Conservation (phyloP, 2,888 invertebrate genomes). For the Hyposoter didymator region DNA sequence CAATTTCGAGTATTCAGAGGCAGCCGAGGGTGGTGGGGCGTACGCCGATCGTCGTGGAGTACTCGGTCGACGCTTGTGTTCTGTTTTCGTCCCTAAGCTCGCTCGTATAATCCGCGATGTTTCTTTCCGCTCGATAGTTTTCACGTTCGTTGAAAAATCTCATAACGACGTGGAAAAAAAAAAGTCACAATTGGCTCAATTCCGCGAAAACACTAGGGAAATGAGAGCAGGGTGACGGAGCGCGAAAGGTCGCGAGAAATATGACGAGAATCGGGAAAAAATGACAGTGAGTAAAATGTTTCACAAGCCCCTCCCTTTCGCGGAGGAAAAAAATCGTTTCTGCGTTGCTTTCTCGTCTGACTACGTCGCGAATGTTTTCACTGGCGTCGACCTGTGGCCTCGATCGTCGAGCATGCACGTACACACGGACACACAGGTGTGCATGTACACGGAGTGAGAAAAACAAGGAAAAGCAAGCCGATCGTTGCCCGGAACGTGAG, state of each 20-base stretch:
- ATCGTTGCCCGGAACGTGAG: not conserved
- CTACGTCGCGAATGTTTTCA: constrained; percentile 36
- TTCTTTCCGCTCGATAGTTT: not conserved
- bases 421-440: not conserved
- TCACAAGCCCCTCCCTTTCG: constrained; percentile 45
- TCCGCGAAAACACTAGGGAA: not conserved
- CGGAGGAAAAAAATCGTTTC: not conserved
- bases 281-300: not conserved
- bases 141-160: not conserved
- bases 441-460: not conserved
- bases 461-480: constrained; percentile 2
- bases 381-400: constrained; percentile 39
- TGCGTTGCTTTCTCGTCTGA: constrained; percentile 25
- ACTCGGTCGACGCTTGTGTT: not conserved
- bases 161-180: not conserved
- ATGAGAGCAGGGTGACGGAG: not conserved
- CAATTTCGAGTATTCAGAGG: constrained; percentile 26
- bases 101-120: not conserved
- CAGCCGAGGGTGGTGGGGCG: not conserved
- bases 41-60: not conserved
- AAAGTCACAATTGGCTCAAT: not conserved
- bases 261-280: not conserved
- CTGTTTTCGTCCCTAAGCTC: not conserved
- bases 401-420: constrained; percentile 17
- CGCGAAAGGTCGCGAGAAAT: not conserved